Evolutionary conservation across 1,140 invertebrate genomes (phyloP).

Genomic region (Centruroides vittatus): DNA sequence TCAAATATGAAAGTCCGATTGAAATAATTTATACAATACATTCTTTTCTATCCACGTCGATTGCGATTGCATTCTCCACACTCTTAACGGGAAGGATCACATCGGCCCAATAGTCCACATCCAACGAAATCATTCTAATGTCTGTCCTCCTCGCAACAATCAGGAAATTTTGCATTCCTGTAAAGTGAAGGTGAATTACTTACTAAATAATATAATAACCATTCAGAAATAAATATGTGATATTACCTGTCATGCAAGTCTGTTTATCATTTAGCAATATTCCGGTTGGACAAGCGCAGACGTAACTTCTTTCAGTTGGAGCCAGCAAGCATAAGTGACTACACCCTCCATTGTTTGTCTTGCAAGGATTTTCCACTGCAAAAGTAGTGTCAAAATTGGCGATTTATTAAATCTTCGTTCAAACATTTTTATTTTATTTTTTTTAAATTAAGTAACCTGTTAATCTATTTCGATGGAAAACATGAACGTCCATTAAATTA

Average conservation of each 20-base stretch:
- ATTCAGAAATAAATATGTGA: too few species aligned
- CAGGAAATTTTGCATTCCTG: constrained; percentile 47
- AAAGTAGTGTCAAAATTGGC: too few species aligned
- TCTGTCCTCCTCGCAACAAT: constrained; percentile 67
- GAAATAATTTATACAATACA: constrained; percentile 26
- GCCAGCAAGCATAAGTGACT: constrained; percentile 40
- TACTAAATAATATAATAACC: too few species aligned
- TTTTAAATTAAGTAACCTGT: constrained; percentile 20
- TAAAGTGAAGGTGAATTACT: background rate
- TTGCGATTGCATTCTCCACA: constrained; percentile 62
- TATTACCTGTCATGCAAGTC: constrained; percentile 50
- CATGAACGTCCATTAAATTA: constrained; percentile 66
- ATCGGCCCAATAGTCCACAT: constrained; percentile 67
- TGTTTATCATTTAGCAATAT: constrained; percentile 48
- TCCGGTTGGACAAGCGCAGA: constrained; percentile 41
- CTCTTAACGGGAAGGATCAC: constrained; percentile 56
- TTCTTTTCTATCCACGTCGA: constrained; percentile 62
- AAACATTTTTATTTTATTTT: too few species aligned
- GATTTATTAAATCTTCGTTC: too few species aligned
- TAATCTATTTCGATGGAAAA: constrained; percentile 57
- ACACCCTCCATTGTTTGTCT: constrained; percentile 31
- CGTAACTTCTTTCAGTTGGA: constrained; percentile 22
- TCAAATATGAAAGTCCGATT: too few species aligned
- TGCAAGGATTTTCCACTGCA: background rate
- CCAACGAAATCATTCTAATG: constrained; percentile 67